These are phyloP conservation scores for Drosophila arizonae DNA, from an alignment of 1,140 invertebrate species.

Conservation along the genomic window DNA sequence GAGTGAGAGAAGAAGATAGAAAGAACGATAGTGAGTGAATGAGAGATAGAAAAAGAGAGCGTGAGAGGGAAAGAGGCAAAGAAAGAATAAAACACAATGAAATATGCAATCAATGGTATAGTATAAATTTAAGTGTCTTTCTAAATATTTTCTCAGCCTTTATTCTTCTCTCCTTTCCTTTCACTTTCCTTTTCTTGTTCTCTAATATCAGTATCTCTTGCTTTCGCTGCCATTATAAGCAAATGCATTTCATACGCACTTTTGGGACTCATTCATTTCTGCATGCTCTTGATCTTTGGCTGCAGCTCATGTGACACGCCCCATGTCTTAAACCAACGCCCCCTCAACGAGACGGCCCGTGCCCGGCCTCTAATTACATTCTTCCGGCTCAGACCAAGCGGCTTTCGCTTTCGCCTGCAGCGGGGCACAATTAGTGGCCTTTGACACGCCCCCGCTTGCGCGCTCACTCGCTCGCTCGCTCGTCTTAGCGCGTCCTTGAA, in stretches of 20 bases:
- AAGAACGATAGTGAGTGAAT: too few relatives aligned
- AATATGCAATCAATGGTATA: too few relatives aligned
- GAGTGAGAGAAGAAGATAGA: too few relatives aligned
- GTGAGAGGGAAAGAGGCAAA: too few relatives aligned
- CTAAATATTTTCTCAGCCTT: too few relatives aligned
- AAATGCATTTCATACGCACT: neutral
- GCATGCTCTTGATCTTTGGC: constrained; percentile 19
- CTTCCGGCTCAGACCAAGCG: constrained; percentile 64
- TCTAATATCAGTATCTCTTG: neutral
- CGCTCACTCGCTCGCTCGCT: constrained; percentile 23
- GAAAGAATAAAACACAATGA: too few relatives aligned
- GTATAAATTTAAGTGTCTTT: too few relatives aligned
- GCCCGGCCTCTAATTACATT: constrained; percentile 72
- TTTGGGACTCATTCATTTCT: constrained; percentile 19
- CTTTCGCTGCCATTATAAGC: neutral
- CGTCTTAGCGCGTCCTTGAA: constrained; percentile 52
- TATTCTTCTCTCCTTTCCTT: too few relatives aligned
- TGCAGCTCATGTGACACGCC: constrained; percentile 55
- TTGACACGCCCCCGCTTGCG: constrained; percentile 65
- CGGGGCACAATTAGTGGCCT: constrained; percentile 70
- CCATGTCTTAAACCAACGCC: constrained; percentile 42
- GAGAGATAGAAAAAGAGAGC: too few relatives aligned
- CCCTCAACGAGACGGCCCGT: constrained; percentile 35
- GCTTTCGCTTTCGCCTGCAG: constrained; percentile 72
- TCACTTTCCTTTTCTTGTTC: neutral